Conservation (phyloP, 1,140 invertebrate species). For the Steinernema feltiae region DNA sequence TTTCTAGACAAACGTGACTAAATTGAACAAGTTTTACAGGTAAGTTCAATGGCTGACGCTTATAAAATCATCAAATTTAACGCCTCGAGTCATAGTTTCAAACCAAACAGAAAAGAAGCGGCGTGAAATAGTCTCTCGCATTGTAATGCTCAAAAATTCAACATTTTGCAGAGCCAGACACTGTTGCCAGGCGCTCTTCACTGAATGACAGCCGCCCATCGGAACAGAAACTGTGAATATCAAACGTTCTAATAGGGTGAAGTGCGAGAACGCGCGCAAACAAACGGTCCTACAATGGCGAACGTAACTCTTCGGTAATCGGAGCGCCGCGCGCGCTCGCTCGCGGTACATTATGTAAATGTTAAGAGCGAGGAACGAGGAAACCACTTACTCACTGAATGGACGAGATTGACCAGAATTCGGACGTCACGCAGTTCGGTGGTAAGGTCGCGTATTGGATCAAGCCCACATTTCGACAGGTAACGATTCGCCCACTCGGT, state of each 20-base stretch:
- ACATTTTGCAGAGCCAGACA: too few relatives aligned
- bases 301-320: conserved; percentile 5
- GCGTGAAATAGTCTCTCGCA: too few relatives aligned
- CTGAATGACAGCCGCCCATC: not conserved
- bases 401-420: conserved; percentile 37
- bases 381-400: conserved; percentile 44
- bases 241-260: conserved; percentile 20
- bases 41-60: not conserved
- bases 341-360: conserved; percentile 23
- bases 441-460: conserved; percentile 40
- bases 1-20: too few relatives aligned
- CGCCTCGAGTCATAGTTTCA: not conserved
- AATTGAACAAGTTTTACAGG: not conserved
- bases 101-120: not conserved
- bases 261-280: conserved; percentile 23
- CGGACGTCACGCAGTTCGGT: conserved; percentile 40
- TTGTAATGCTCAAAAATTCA: too few relatives aligned
- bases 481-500: conserved; percentile 49
- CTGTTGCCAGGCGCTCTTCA: too few relatives aligned
- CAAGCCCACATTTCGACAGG: conserved; percentile 23
- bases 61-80: not conserved
- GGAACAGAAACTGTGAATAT: conserved; percentile 15
- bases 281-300: conserved; percentile 18
- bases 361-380: conserved; percentile 5
- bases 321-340: conserved; percentile 12